Evolutionary conservation across 2,888 invertebrate species (phyloP).

Genomic region (Leptura quadrifasciata): DNA sequence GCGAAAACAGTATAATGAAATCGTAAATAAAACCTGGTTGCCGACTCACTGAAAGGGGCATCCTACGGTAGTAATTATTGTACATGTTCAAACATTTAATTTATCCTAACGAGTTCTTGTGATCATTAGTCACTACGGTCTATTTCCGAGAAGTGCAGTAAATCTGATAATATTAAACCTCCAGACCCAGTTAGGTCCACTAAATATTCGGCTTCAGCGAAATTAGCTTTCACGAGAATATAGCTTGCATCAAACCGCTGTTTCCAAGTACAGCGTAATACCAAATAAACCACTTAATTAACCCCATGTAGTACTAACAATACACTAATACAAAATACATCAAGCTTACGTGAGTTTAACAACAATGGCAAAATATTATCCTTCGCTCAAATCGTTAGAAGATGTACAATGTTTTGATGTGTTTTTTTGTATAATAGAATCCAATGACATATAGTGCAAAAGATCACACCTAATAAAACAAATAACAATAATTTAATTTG

Average conservation of each 20-base stretch:
- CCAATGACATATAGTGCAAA: no score
- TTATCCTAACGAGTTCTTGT: background rate
- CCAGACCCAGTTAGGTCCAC: background rate
- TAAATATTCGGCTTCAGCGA: slow-evolving; percentile 6
- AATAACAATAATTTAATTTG: no score
- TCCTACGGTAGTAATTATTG: no score
- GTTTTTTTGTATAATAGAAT: background rate
- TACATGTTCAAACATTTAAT: no score
- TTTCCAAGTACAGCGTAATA: slow-evolving; percentile 33
- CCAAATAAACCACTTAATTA: slow-evolving; percentile 38
- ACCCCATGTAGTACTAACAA: slow-evolving; percentile 15
- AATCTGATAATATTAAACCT: background rate
- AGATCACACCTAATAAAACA: no score
- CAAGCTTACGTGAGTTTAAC: background rate
- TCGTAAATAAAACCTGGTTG: no score
- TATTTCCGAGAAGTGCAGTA: background rate
- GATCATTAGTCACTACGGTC: background rate
- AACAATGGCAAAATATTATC: background rate
- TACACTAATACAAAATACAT: slow-evolving; percentile 13
- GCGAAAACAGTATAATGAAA: no score
- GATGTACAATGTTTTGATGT: background rate
- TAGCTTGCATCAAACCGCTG: slow-evolving; percentile 5
- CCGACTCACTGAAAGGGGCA: no score
- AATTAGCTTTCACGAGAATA: background rate
- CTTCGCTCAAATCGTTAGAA: background rate